phyloP scores from a whole-genome alignment of 2,888 invertebrate genomes.

The Metallyticus violacea region DNA sequence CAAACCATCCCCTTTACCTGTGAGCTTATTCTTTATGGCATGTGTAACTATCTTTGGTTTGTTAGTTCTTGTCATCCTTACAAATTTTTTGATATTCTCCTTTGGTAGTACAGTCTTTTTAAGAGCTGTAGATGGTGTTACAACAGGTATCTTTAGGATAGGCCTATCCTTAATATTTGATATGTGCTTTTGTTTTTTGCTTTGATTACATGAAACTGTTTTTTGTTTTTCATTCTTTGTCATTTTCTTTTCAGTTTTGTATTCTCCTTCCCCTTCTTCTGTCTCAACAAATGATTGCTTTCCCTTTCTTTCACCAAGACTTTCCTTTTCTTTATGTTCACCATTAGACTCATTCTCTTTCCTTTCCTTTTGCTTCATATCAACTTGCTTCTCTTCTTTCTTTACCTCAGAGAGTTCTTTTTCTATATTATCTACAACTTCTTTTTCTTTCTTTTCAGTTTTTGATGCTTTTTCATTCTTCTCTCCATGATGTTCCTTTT shows the following conservation, averaged over 20 bases:
- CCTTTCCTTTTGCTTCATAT: neutral
- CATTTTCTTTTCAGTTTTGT: neutral
- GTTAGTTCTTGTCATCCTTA: neutral
- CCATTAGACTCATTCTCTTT: neutral
- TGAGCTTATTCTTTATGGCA: neutral
- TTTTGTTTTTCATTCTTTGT: neutral
- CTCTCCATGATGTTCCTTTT: no score
- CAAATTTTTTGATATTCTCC: neutral
- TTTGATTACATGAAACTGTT: neutral
- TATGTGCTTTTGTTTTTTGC: neutral
- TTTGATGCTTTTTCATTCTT: no score
- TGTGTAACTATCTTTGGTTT: neutral
- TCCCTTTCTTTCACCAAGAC: neutral
- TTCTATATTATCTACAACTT: neutral
- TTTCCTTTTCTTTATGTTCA: neutral
- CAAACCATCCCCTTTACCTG: neutral
- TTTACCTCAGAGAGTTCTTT: neutral
- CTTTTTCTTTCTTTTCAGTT: neutral
- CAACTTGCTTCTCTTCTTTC: neutral
- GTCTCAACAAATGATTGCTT: neutral
- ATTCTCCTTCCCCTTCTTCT: neutral
- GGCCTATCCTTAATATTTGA: neutral
- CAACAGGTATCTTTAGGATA: neutral
- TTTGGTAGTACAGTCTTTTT: neutral
- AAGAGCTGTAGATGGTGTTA: neutral